Evolutionary conservation across 2,888 invertebrate genomes (phyloP).

Genomic region (Odontocolon sp.): DNA sequence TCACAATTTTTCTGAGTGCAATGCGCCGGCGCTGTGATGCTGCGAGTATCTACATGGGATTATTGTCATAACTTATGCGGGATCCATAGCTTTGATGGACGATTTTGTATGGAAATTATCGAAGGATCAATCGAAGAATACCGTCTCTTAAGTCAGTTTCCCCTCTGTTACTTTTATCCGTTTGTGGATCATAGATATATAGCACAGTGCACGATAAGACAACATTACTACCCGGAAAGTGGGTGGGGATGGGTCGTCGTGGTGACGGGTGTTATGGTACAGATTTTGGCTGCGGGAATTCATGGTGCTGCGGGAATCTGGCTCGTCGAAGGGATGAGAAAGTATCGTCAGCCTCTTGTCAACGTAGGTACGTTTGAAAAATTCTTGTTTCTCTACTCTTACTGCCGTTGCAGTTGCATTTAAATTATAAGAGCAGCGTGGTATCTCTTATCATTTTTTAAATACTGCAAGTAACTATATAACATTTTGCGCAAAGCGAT

Average conservation of each 20-base stretch:
- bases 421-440: too few species aligned
- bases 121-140: too few species aligned
- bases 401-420: too few species aligned
- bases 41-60: too few species aligned
- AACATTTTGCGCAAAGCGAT: too few species aligned
- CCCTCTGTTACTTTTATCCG: conserved; percentile 10
- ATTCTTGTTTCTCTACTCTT: background rate
- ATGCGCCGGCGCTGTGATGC: too few species aligned
- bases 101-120: too few species aligned
- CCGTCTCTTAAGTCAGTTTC: background rate
- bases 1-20: too few species aligned
- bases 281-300: conserved; percentile 82
- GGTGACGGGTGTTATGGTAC: conserved; percentile 82
- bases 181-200: conserved; percentile 62
- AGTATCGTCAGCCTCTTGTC: conserved; percentile 72
- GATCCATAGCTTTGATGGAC: too few species aligned
- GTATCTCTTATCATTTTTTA: too few species aligned
- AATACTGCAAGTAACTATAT: too few species aligned
- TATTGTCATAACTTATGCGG: too few species aligned
- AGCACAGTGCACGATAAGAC: conserved; percentile 80
- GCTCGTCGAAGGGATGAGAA: conserved; percentile 72
- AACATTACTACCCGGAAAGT: conserved; percentile 84
- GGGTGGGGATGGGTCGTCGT: conserved; percentile 85
- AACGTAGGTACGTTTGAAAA: conserved; percentile 72
- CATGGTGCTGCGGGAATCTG: conserved; percentile 79